Evolutionary conservation across 1,140 invertebrate genomes (phyloP).

Genomic region (Periplaneta americana): DNA sequence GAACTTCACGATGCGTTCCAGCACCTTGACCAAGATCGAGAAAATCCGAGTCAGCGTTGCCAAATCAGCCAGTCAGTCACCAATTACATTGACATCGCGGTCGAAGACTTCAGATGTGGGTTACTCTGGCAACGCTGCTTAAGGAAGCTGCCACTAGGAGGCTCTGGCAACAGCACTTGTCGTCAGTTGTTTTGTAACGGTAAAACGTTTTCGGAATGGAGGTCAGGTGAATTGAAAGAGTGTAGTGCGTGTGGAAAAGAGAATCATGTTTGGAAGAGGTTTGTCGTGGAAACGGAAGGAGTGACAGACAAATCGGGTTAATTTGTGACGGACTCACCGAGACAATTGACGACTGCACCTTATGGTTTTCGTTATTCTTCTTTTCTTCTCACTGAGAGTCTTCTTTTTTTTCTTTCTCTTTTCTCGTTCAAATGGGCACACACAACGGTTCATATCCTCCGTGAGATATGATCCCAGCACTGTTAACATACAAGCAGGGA

Average conservation of each 20-base stretch:
- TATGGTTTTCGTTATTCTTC: background rate
- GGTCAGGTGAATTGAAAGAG: background rate
- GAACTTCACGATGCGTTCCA: background rate
- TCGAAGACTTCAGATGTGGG: background rate
- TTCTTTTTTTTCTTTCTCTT: background rate
- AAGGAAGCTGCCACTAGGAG: background rate
- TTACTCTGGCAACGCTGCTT: background rate
- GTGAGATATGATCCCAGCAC: background rate
- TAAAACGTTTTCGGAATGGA: background rate
- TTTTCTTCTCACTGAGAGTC: background rate
- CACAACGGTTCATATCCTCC: background rate
- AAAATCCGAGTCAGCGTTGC: background rate
- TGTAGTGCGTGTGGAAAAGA: background rate
- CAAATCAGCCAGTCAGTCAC: background rate
- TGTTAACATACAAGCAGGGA: too few species aligned
- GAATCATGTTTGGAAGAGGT: background rate
- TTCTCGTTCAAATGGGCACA: background rate
- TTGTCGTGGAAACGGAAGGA: background rate
- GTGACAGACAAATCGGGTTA: background rate
- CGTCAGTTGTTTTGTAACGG: background rate
- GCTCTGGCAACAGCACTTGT: background rate
- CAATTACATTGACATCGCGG: background rate
- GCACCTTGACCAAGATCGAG: background rate
- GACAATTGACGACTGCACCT: background rate
- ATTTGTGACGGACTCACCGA: background rate